These are phyloP conservation scores for Amiota minor DNA, from an alignment of 2,888 invertebrate species.

Conservation along the genomic window DNA sequence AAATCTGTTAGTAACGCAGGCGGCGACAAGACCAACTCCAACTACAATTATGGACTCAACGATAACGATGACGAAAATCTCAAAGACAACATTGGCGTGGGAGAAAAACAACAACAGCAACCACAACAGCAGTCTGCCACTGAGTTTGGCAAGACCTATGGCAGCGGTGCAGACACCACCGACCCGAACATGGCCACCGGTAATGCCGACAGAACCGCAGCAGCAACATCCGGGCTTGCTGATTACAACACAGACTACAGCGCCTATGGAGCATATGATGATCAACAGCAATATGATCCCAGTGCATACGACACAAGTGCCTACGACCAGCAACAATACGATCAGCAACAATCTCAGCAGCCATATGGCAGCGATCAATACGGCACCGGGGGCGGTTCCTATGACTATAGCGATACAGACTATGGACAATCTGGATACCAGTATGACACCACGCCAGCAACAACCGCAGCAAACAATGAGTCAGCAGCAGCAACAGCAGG, in stretches of 20 bases:
- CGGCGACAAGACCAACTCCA: slow-evolving; percentile 42
- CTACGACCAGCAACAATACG: slow-evolving; percentile 65
- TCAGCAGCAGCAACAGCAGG: slow-evolving; percentile 27
- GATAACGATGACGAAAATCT: slow-evolving; percentile 72
- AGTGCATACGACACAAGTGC: slow-evolving; percentile 62
- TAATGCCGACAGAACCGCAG: slow-evolving; percentile 52
- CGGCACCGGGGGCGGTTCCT: slow-evolving; percentile 54
- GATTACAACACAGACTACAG: slow-evolving; percentile 69
- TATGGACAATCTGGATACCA: slow-evolving; percentile 65
- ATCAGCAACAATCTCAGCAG: slow-evolving; percentile 48
- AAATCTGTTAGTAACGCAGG: slow-evolving; percentile 32
- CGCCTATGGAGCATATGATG: slow-evolving; percentile 66
- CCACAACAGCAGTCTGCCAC: slow-evolving; percentile 49
- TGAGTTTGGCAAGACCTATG: slow-evolving; percentile 49
- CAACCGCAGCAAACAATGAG: slow-evolving; percentile 46
- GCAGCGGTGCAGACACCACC: slow-evolving; percentile 42
- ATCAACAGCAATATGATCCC: slow-evolving; percentile 69
- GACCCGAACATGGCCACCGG: slow-evolving; percentile 43
- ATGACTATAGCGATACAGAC: slow-evolving; percentile 59
- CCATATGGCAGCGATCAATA: slow-evolving; percentile 53
- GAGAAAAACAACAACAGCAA: slow-evolving; percentile 68
- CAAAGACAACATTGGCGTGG: slow-evolving; percentile 72
- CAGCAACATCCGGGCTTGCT: slow-evolving; percentile 52
- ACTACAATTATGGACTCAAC: slow-evolving; percentile 63
- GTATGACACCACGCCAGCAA: slow-evolving; percentile 58